A percentile compares a stretch with the other conserved stretches of the same genome.
phyloP scores from a whole-genome alignment of 1,140 invertebrate genomes.

The Rhopalosiphum maidis region DNA sequence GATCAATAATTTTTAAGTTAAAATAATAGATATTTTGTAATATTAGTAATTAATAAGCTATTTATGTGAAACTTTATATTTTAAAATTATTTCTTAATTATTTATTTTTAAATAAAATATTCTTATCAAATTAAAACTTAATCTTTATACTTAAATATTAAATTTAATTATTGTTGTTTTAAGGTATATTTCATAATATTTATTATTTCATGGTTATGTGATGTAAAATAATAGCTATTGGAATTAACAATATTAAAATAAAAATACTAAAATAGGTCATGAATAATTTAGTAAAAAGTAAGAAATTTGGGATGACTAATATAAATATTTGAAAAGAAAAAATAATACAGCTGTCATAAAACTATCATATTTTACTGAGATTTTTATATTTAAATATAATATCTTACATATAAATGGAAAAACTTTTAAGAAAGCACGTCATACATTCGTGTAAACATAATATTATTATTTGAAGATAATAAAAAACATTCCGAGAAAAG shows the following conservation, averaged over 20 bases:
- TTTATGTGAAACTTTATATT: background rate
- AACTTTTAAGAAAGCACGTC: background rate
- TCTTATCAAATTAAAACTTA: background rate
- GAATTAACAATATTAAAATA: background rate
- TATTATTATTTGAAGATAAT: slow-evolving; percentile 1
- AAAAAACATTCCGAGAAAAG: background rate
- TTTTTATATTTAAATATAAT: background rate
- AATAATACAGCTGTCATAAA: background rate
- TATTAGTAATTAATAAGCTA: background rate
- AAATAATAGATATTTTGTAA: background rate
- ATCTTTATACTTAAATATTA: background rate
- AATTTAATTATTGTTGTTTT: background rate
- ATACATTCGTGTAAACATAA: slow-evolving; percentile 15
- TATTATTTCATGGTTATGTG: background rate
- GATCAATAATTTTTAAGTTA: background rate
- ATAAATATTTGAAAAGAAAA: background rate
- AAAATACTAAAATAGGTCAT: background rate
- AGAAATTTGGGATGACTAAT: background rate
- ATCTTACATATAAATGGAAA: background rate
- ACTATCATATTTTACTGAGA: background rate
- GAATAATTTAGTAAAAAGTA: slow-evolving; percentile 2
- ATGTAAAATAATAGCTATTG: background rate
- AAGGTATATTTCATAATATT: background rate
- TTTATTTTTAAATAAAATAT: background rate
- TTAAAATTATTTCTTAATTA: no score